Conservation (phyloP, 2,113 vertebrate genomes). For the Hylia prasina region DNA sequence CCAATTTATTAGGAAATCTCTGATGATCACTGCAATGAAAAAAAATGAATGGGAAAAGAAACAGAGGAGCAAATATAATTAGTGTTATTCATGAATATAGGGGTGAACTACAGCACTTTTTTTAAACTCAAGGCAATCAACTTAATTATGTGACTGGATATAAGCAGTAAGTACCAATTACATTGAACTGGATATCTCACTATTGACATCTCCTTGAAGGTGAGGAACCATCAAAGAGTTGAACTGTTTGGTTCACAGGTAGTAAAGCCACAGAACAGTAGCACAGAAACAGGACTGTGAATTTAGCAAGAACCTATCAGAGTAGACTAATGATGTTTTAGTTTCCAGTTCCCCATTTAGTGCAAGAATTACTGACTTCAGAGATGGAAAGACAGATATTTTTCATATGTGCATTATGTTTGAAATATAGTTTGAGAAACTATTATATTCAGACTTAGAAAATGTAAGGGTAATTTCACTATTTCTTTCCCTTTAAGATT, state of each 20-base stretch:
- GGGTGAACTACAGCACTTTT: neutral
- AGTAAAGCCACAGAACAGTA: neutral
- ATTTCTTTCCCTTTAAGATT: neutral
- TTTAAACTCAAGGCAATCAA: neutral
- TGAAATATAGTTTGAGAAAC: neutral
- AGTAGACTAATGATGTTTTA: neutral
- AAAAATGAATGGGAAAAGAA: neutral
- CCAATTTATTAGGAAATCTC: neutral
- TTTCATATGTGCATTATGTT: neutral
- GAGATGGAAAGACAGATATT: neutral
- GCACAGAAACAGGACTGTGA: neutral
- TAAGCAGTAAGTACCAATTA: neutral
- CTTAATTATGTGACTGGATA: neutral
- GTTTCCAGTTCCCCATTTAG: neutral
- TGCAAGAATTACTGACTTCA: neutral
- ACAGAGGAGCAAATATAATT: neutral
- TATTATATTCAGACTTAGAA: neutral
- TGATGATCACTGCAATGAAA: neutral
- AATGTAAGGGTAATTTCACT: neutral
- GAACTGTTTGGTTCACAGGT: neutral
- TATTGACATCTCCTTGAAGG: neutral
- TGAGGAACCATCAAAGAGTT: neutral
- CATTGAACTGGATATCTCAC: neutral
- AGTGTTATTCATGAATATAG: neutral
- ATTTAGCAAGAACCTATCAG: neutral